Percentiles rank a stretch among this genome's conserved stretches.
Conservation (phyloP, 2,797 vertebrate species). For the Dromococcyx pavoninus region DNA sequence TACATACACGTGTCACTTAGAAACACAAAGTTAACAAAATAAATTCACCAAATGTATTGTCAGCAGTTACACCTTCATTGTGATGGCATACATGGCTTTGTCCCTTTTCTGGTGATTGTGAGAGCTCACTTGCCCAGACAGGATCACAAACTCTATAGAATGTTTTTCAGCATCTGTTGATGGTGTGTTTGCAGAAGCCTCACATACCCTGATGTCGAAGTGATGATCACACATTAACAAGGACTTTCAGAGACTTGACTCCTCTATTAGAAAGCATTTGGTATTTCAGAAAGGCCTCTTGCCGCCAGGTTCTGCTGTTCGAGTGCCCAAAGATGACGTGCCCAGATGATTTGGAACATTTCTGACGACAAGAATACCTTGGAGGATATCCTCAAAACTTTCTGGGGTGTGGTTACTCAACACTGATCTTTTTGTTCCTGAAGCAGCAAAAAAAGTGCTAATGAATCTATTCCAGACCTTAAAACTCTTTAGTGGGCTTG, state of each 20-base stretch:
- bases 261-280: not conserved
- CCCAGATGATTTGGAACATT: not conserved
- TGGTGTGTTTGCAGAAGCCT: not conserved
- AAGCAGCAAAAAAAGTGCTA: not conserved
- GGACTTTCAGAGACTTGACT: not conserved
- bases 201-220: fast-evolving
- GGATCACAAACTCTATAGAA: not conserved
- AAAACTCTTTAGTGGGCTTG: not conserved
- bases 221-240: not conserved
- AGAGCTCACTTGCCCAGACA: not conserved
- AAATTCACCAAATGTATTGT: not conserved
- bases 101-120: not conserved
- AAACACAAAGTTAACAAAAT: not conserved
- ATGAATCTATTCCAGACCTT: not conserved
- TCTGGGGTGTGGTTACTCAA: not conserved
- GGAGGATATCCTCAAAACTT: not conserved
- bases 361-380: not conserved
- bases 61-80: not conserved
- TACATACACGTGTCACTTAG: not conserved
- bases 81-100: not conserved
- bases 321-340: not conserved
- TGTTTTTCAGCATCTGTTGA: not conserved
- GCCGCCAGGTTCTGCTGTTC: not conserved
- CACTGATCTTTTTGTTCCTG: not conserved
- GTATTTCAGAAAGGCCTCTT: not conserved